phyloP scores from a whole-genome alignment of 2,797 vertebrate species.

The Fistularia commersonii region DNA sequence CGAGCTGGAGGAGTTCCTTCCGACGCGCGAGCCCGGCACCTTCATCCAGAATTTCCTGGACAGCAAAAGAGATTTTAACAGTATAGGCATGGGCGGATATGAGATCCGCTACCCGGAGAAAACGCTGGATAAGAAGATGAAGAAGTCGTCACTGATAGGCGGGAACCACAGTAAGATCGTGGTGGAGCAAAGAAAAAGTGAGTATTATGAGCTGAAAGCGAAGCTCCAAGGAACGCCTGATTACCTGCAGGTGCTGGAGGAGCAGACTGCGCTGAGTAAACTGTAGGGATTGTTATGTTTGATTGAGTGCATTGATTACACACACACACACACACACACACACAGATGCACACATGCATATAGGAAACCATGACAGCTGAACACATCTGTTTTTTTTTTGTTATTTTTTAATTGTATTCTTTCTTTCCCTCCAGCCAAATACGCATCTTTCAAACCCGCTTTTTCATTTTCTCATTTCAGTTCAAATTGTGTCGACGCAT shows the following conservation, averaged over 20 bases:
- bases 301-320: conserved; percentile 47
- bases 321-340: conserved; percentile 32
- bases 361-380: no score
- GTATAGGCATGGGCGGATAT: conserved; percentile 96
- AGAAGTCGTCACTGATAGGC: conserved; percentile 93
- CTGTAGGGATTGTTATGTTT: conserved; percentile 79
- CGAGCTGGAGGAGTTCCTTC: conserved; percentile 94
- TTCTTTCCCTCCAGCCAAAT: conserved; percentile 15
- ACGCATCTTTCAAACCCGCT: conserved; percentile 22
- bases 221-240: conserved; percentile 97
- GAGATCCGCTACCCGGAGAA: conserved; percentile 98
- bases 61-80: conserved; percentile 95
- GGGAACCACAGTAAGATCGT: conserved; percentile 98
- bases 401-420: no score
- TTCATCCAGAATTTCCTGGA: conserved; percentile 97
- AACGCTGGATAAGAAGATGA: conserved; percentile 91
- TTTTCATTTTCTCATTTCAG: conserved; percentile 32
- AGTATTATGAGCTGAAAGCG: conserved; percentile 98
- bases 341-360: no score
- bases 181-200: conserved; percentile 96
- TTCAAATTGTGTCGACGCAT: conserved; percentile 10
- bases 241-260: conserved; percentile 98
- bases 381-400: conserved; percentile 40
- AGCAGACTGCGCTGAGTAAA: conserved; percentile 98
- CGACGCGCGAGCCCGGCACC: conserved; percentile 91